Evolutionary conservation across 2,888 invertebrate species (phyloP).

Genomic region (Hirtodrosophila cameraria): DNA sequence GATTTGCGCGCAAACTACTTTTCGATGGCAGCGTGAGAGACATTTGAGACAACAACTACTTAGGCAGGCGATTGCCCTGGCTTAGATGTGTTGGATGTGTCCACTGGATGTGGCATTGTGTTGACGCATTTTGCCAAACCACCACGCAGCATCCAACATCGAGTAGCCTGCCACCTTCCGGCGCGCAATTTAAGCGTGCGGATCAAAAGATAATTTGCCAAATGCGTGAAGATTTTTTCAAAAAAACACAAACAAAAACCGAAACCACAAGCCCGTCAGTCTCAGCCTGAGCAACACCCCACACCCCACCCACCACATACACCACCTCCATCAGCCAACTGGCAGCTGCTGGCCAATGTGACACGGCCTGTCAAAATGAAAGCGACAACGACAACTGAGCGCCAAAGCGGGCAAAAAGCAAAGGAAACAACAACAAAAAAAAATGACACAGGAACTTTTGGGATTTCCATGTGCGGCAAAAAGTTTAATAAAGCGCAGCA

Average conservation of each 20-base stretch:
- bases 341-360: conserved; percentile 52
- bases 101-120: conserved; percentile 58
- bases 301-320: background rate
- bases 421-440: conserved; percentile 56
- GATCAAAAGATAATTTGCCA: conserved; percentile 83
- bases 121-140: conserved; percentile 65
- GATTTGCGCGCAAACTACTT: conserved; percentile 81
- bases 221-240: conserved; percentile 81
- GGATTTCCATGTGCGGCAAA: conserved; percentile 71
- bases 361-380: conserved; percentile 75
- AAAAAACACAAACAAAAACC: conserved; percentile 42
- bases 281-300: background rate
- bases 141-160: conserved; percentile 10
- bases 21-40: conserved; percentile 63
- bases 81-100: conserved; percentile 59
- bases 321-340: conserved; percentile 31
- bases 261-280: conserved; percentile 21
- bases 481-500: conserved; percentile 80
- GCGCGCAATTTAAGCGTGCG: conserved; percentile 72
- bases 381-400: conserved; percentile 67
- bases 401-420: conserved; percentile 16
- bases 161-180: conserved; percentile 40
- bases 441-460: conserved; percentile 80
- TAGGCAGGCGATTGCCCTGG: conserved; percentile 81
- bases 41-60: conserved; percentile 80